A percentile compares a stretch with the other conserved stretches of the same genome.
phyloP scores from a whole-genome alignment of 2,113 vertebrate genomes.

The Osmerus eperlanus region DNA sequence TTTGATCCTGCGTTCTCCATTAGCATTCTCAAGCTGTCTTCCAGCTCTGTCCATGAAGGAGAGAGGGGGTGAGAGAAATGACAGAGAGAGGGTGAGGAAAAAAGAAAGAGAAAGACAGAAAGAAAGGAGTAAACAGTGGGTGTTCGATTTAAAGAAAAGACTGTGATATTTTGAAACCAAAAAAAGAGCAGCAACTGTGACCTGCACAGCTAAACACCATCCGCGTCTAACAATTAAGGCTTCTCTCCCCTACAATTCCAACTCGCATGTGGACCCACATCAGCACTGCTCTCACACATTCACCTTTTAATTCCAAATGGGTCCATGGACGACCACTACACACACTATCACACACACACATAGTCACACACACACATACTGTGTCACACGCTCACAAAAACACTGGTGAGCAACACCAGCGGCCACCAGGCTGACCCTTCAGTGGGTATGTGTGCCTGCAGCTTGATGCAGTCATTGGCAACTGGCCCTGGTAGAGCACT shows the following conservation, averaged over 20 bases:
- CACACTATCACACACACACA: conserved; percentile 25
- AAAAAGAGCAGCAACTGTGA: too few relatives aligned
- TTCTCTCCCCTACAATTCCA: too few relatives aligned
- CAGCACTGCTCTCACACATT: neutral
- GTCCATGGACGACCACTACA: neutral
- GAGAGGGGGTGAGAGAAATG: neutral
- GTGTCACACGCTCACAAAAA: conserved; percentile 1
- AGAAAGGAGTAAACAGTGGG: neutral
- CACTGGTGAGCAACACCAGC: conserved; percentile 1
- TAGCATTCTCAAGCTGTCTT: conserved; percentile 41
- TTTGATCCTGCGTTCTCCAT: conserved; percentile 23
- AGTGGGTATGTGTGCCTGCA: conserved; percentile 5
- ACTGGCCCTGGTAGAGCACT: conserved; percentile 31
- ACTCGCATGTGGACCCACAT: too few relatives aligned
- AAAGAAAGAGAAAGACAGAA: neutral
- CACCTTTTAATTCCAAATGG: neutral
- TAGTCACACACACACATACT: neutral
- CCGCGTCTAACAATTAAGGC: too few relatives aligned
- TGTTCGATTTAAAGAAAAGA: neutral
- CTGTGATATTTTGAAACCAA: too few relatives aligned
- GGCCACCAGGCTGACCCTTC: conserved; percentile 42
- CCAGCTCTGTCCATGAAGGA: conserved; percentile 19
- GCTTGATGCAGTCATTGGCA: conserved; percentile 65
- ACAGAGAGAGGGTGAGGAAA: neutral
- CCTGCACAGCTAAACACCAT: too few relatives aligned